These are phyloP conservation scores for Andrena camellia DNA, from an alignment of 2,888 invertebrate genomes.

Conservation along the genomic window DNA sequence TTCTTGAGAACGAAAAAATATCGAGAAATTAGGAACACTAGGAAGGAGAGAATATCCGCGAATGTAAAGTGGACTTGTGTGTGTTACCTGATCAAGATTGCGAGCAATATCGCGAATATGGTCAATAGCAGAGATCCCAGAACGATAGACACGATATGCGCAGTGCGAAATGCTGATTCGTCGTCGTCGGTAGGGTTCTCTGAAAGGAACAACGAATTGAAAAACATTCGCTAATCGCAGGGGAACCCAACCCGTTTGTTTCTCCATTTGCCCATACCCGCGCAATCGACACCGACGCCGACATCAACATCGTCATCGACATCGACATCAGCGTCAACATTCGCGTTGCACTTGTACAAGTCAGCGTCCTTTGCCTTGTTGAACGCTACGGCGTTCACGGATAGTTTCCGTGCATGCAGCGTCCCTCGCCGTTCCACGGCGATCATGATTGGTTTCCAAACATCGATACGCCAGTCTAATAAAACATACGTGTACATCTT, in stretches of 20 bases:
- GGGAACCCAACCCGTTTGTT: neutral
- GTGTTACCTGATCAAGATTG: constrained; percentile 82
- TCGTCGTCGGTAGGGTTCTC: constrained; percentile 62
- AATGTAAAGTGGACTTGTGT: neutral
- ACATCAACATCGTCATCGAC: constrained; percentile 63
- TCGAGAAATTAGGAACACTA: too few species aligned
- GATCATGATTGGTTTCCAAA: constrained; percentile 85
- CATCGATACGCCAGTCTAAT: constrained; percentile 78
- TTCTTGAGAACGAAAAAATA: too few species aligned
- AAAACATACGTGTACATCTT: constrained; percentile 82
- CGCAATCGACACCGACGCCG: constrained; percentile 78
- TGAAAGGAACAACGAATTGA: constrained; percentile 23
- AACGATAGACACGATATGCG: constrained; percentile 84
- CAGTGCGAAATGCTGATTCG: constrained; percentile 79
- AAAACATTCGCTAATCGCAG: neutral
- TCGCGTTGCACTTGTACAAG: constrained; percentile 46
- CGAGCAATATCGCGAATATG: constrained; percentile 78
- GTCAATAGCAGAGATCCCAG: constrained; percentile 82
- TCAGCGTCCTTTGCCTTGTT: constrained; percentile 74
- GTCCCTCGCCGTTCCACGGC: constrained; percentile 84
- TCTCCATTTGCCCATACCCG: constrained; percentile 70
- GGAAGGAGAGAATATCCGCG: neutral
- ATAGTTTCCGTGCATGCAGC: constrained; percentile 69
- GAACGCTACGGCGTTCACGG: constrained; percentile 55
- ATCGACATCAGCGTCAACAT: constrained; percentile 55